These are phyloP conservation scores for Coptodon bakossiorum DNA, from an alignment of 2,113 vertebrate genomes.

Conservation along the genomic window DNA sequence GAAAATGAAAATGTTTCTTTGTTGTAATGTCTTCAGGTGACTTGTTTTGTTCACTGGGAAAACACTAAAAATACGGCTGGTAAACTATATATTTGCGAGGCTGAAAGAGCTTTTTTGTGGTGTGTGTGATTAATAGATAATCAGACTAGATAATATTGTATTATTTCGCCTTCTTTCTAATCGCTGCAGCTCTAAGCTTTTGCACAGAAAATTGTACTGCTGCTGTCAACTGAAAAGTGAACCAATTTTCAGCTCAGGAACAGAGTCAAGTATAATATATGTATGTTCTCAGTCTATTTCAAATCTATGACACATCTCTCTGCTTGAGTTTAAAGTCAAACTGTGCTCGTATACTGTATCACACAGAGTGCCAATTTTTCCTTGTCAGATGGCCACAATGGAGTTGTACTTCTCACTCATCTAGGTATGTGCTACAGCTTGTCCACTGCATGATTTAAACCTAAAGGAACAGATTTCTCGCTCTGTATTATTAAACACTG, in stretches of 20 bases:
- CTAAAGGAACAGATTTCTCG: background rate
- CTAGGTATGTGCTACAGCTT: background rate
- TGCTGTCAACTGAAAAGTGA: background rate
- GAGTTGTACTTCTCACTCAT: background rate
- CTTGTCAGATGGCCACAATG: background rate
- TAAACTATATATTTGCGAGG: background rate
- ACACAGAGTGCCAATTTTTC: background rate
- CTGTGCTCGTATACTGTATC: background rate
- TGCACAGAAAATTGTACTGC: background rate
- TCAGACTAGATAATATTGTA: background rate
- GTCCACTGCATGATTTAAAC: background rate
- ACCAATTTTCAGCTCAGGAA: background rate
- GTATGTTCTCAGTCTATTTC: background rate
- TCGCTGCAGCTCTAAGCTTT: background rate
- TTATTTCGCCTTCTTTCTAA: background rate
- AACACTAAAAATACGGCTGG: background rate
- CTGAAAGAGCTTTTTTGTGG: background rate
- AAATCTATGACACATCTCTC: conserved; percentile 7
- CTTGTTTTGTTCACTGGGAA: background rate
- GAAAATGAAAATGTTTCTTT: background rate
- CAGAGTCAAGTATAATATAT: background rate
- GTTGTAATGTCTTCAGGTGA: background rate
- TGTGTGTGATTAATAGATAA: background rate
- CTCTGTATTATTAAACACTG: background rate
- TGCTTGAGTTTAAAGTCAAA: background rate